Base-by-base conservation (phyloP, 2,888 invertebrate genomes). In the Smittia sp. region DNA sequence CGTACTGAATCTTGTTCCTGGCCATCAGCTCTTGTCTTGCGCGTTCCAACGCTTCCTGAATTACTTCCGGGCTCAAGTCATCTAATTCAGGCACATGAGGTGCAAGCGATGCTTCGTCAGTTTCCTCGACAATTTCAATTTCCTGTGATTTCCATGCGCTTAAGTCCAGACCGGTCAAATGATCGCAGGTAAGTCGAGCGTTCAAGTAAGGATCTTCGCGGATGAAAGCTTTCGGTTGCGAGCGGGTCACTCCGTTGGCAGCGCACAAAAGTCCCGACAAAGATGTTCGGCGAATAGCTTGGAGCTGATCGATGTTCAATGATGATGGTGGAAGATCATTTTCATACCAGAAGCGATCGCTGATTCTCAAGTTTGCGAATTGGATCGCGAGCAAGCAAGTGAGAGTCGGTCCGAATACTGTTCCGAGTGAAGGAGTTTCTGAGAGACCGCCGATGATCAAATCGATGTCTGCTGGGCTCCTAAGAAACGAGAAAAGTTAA, bases 271-370 rank as follows among this genome's bases (percentile, higher is more conserved):
- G 82, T 1, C 93, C 90, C 0, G 94, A 89, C 0, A 95, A 81
- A 0, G 92, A 89, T 0, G 91, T 89, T 78, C 91, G 92, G 65
- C 92, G 87, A 67, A 96, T 88, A 76, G 94, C 93, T 74, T 88
- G 88, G 9, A 96, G 83, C 79, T 95, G 94, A 67, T 89, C 90
- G 75, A 88, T 85, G 0, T 85, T 87, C 75, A 95, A 86, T 0
- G 94, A 90, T 15, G 94, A 93, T 0, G 94, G 94, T 0, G 94
- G 95, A 63, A 95, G 85, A 79, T 96, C 95, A 79, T 96, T 96
- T 81, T 97, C 96, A 79, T 95, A 96, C 95, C 96, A 97, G 80
- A 95, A 96, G 75, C 96, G 85, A 84, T 97, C 97, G 73, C 94
- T 92, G 77, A 90, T 89, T 78, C 94, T 89, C 4, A 94, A 83